These are phyloP conservation scores for Natrix natrix DNA, from an alignment of 2,797 vertebrate species.

Conservation along the genomic window DNA sequence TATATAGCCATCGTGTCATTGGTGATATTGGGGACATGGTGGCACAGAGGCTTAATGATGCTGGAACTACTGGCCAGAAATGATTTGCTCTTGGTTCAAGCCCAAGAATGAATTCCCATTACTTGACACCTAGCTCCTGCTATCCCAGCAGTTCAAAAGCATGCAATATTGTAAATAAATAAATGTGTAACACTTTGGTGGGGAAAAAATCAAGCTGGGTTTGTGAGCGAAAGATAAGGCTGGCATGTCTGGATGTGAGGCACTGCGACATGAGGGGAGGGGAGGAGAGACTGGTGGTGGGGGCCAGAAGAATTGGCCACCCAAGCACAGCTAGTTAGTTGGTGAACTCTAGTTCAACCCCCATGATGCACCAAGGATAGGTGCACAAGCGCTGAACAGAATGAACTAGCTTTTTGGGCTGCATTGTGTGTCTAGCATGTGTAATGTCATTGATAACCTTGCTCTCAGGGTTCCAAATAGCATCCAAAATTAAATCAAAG, in stretches of 20 bases:
- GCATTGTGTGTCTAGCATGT: background rate
- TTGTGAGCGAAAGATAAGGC: background rate
- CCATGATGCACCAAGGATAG: background rate
- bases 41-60: background rate
- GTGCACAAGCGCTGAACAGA: background rate
- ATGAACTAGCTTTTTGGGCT: background rate
- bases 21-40: background rate
- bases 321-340: background rate
- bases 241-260: background rate
- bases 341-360: background rate
- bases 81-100: background rate
- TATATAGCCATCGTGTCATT: background rate
- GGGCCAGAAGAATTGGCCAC: background rate
- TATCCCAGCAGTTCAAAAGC: background rate
- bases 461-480: too few species aligned
- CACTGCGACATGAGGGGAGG: fast-evolving
- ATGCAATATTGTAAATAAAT: background rate
- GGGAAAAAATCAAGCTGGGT: background rate
- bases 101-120: background rate
- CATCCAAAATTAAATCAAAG: too few species aligned
- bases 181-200: background rate
- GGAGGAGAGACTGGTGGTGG: fast-evolving
- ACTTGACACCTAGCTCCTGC: background rate
- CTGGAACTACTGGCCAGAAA: background rate
- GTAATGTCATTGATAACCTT: background rate